Evolutionary conservation across 2,113 vertebrate species (phyloP), one percentile per base, ranked within the genome.

Genomic region (Thryonomys swinderianus): DNA sequence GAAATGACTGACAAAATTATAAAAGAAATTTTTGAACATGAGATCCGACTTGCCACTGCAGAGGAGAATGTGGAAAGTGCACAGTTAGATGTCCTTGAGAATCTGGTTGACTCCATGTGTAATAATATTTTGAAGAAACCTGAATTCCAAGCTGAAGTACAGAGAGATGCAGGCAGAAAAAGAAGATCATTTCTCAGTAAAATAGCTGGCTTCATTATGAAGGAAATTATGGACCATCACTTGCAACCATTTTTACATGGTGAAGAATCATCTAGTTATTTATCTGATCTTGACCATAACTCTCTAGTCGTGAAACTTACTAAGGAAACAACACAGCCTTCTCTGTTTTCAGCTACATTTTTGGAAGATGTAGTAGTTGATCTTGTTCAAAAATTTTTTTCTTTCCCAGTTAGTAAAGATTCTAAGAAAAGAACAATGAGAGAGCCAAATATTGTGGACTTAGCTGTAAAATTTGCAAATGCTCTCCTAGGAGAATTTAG

Each of bases 321-420:
- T 48, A 89, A 95, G 48, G 89, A 82, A 64, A 97, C 92, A 42
- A n/a, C 37, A 82, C 96, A 87, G 17, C 16, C 87, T 53, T 93
- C 97, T 84, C 69, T 98, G 0, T 97, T 96, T 76, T 97, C 97
- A 66, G 96, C 96, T 40, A 83, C 91, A 86, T 98, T 98, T 97
- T 87, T 97, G 66, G 97, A 97, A 93, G 96, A 98, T 55, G 59
- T 97, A 69, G 94, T 97, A 16, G 93, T 97, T 93, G 90, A 93
- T 73, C 96, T 98, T 42, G 94, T 90, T 88, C 57, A 1, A 12
- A 98, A 97, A 95, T 96, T 98, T 88, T 96, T 42, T 90, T 91
- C 93, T 92, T 59, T 96, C 53, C 83, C 81, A 91, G 84, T 30
- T 89, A 53, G 67, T 90, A 45, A 95, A 90, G 88, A 92, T 32